Base-by-base conservation (phyloP, 2,888 invertebrate species). In the Chymomyza amoena region DNA sequence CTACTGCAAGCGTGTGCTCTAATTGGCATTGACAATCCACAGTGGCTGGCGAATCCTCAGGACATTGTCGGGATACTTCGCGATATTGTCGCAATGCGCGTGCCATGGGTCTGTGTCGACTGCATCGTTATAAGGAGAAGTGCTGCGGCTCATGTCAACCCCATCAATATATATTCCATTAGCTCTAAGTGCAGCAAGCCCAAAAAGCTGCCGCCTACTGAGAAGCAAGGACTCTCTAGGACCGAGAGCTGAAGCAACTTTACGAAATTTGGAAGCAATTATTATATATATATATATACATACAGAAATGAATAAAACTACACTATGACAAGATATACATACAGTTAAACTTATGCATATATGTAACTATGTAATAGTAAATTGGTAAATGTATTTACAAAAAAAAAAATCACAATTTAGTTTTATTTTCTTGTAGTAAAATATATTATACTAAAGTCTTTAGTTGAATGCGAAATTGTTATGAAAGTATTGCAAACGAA, bases 41-140 rank as follows among this genome's bases (percentile, higher is more conserved):
- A 83, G 82, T 76, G 56, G 39, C 39, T 10, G 39, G 39, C 13
- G 39, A 45, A 45, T 64, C 63, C 20, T 10, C 76, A 39, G 66
- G 74, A 45, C 65, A 71, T 62, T 97, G 97, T 92, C 94, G 94
- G 86, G 97, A 97, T 91, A 93, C 94, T 57, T 97, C 97, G 61
- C 94, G 95, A 80, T 96, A 96, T 91, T 98, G 98, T 92, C 95
- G 95, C 86, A 96, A 97, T 89, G 97, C 97, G 25, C 95, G 96
- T 81, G 93, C 95, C 66, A 96, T 97, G 95, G 96, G 96, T 89
- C 94, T 98, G 93, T 98, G 98, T 92, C 95, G 95, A 65, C 94
- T 96, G 80, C 94, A 95, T 84, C 94, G 96, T 54, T 98, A 97
- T 92, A 95, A 95, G 90, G 94, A 95, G 89, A 96, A 96, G 90